These are phyloP conservation scores for Gasterosteus aculeatus DNA, from an alignment of 2,113 vertebrate genomes.

Conservation along the genomic window DNA sequence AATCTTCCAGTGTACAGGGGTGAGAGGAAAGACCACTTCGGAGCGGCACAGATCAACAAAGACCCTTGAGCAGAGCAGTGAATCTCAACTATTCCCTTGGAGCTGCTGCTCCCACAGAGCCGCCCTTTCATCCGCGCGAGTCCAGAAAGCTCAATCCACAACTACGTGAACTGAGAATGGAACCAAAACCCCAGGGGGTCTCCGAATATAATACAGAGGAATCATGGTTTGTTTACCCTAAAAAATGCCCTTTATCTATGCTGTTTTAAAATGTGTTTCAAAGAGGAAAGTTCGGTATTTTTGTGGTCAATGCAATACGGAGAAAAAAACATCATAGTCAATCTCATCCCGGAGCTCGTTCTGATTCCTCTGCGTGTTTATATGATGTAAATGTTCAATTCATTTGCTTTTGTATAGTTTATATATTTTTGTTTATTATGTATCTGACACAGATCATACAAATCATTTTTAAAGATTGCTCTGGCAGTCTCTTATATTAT, in stretches of 20 bases:
- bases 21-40: constrained; percentile 14
- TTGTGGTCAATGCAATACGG: neutral
- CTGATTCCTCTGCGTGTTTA: neutral
- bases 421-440: too few relatives aligned
- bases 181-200: neutral
- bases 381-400: neutral
- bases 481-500: too few relatives aligned
- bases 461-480: too few relatives aligned
- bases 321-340: neutral
- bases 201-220: neutral
- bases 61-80: constrained; percentile 21
- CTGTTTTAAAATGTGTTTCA: neutral
- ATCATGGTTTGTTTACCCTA: neutral
- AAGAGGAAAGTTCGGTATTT: neutral
- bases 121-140: neutral
- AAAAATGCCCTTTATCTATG: neutral
- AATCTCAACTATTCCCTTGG: constrained; percentile 15
- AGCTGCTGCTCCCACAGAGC: neutral
- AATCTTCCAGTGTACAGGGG: constrained; percentile 12
- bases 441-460: too few relatives aligned
- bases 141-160: neutral
- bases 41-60: constrained; percentile 33
- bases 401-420: too few relatives aligned
- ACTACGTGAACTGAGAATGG: neutral
- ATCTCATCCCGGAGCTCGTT: neutral